A percentile compares a stretch with the other conserved stretches of the same genome.
These are phyloP conservation scores for Chelonia mydas DNA, from an alignment of 2,797 vertebrate genomes.

Conservation along the genomic window DNA sequence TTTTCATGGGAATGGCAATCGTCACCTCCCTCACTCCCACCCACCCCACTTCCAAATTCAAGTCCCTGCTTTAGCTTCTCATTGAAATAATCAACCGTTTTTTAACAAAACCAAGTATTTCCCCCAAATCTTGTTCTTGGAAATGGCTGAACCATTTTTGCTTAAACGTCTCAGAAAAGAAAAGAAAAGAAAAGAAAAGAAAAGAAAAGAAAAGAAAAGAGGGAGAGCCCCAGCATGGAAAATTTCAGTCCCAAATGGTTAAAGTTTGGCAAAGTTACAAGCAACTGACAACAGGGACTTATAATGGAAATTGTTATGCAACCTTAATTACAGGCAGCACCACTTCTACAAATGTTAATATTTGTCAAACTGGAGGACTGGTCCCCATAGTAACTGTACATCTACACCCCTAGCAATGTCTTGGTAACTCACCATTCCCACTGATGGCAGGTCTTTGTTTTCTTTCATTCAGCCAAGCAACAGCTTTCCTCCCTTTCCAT, in stretches of 20 bases:
- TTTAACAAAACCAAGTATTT: not conserved
- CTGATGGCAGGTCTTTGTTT: constrained; percentile 29
- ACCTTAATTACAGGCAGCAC: not conserved
- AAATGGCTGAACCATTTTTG: not conserved
- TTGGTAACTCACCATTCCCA: not conserved
- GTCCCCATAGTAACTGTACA: not conserved
- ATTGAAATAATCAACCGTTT: not conserved
- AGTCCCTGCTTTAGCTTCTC: not conserved
- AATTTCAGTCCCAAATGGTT: not conserved
- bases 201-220: not conserved
- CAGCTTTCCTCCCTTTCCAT: not conserved
- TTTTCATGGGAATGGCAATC: not conserved
- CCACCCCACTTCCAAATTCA: not conserved
- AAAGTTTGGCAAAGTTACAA: too few species aligned
- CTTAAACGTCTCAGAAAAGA: not conserved
- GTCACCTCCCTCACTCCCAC: not conserved
- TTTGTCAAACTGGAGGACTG: not conserved
- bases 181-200: too few species aligned
- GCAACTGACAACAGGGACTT: not conserved
- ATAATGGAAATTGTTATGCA: not conserved
- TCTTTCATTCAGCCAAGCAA: not conserved
- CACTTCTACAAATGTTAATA: fast-evolving
- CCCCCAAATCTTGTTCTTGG: constrained; percentile 12
- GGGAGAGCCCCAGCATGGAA: not conserved
- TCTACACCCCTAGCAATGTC: not conserved